Evolutionary conservation across 2,113 vertebrate species (phyloP), one percentile per base, ranked within the genome.

Genomic region (Hippocampus guttulatus): DNA sequence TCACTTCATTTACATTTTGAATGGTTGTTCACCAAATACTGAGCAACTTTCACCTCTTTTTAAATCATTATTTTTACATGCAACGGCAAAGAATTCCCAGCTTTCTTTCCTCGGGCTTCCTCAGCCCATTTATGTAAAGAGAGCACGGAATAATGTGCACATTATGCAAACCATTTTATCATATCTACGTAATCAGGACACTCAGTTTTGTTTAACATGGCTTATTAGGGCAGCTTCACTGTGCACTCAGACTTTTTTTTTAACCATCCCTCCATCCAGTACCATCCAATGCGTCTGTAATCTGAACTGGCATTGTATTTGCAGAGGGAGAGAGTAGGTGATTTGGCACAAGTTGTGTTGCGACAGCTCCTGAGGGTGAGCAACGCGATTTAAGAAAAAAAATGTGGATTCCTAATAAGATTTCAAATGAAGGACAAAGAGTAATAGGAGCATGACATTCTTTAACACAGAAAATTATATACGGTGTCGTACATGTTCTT

Each of bases 151-250:
- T 41, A 67, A 14, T 33, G 27, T 63, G 40, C 10, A 20, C 27
- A 74, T 64, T 64, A 62, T n/a, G 27, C 57, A 70, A 72, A 69
- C 40, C 45, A 2, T 67, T 72, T 68, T 62, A 69, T 67, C 47
- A 25, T 18, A 51, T 41, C 11, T 9, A n/a, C n/a, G n/a, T n/a
- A 40, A 33, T 11, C 27, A 61, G 68, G 18, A 23, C 52, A 55
- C n/a, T 55, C 21, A 38, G 11, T 5, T 43, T 54, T 16, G 52
- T 69, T 71, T 65, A n/a, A 23, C 21, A 14, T 38, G 40, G 20
- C 6, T 73, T 25, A 72, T 25, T 23, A 67, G 8, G 38, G 25
- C 33, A 43, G 15, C 9, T 25, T 47, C 11, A 30, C 9, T 40
- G 18, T 67, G n/a, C 64, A 69, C 9, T 55, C 23, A 57, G 16